These are phyloP conservation scores for Drosophila silvestris DNA, from an alignment of 2,888 invertebrate genomes.

Conservation along the genomic window DNA sequence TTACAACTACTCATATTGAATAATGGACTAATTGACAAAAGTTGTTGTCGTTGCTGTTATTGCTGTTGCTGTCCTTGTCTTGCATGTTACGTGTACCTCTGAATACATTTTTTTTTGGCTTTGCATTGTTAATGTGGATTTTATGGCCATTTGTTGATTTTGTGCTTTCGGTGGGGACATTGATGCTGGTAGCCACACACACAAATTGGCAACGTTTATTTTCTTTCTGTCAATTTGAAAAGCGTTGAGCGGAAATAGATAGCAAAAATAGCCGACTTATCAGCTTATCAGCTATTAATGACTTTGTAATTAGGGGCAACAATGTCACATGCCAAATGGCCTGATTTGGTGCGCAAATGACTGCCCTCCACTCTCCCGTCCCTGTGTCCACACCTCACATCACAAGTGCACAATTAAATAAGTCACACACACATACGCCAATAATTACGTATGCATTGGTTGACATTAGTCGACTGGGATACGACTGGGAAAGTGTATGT, in stretches of 20 bases:
- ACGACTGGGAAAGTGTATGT: not conserved
- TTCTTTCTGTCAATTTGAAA: constrained; percentile 9
- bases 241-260: constrained; percentile 9
- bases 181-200: constrained; percentile 11
- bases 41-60: not conserved
- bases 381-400: not conserved
- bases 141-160: constrained; percentile 17
- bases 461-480: not conserved
- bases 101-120: not conserved
- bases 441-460: not conserved
- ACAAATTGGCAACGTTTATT: not conserved
- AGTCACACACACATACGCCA: not conserved
- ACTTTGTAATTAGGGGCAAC: constrained; percentile 27
- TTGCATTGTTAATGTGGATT: not conserved
- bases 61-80: constrained; percentile 1
- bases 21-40: constrained; percentile 22
- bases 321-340: constrained; percentile 41
- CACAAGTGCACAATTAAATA: constrained; percentile 3
- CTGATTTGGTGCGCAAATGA: constrained; percentile 21
- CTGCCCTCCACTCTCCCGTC: not conserved
- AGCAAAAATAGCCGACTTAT: constrained; percentile 19
- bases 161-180: constrained; percentile 19
- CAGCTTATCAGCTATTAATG: constrained; percentile 31
- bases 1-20: constrained; percentile 11
- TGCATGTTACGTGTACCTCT: not conserved